Base-by-base conservation (phyloP, 2,888 invertebrate genomes). In the Calameuta idolon region DNA sequence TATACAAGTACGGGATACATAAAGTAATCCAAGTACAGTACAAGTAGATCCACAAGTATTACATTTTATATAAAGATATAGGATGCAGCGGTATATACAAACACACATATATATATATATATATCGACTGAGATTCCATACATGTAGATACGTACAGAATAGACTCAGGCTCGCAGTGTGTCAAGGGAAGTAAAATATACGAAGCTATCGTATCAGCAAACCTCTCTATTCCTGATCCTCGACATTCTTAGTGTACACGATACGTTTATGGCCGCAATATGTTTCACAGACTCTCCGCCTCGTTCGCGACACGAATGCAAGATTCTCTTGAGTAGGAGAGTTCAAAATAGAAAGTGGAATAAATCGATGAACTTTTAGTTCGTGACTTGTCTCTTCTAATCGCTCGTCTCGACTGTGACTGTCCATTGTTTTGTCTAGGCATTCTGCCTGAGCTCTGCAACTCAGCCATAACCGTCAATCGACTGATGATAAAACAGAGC, bases 341-440 rank as follows among this genome's bases (percentile, higher is more conserved):
- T 69, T 30, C 74, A 68, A 76, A 77, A 69, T 83, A 80, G 83
- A 85, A 84, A 82, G 83, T 82, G 69, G 83, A 81, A 81, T 83
- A 77, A 85, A 84, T 83, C 81, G 79, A 80, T 80, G 78, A 81
- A 80, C 79, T 74, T 74, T 78, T 69, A 69, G 71, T 71, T 79
- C 77, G 83, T 78, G 83, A 83, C 84, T 79, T 69, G 73, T 34
- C 34, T 71, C 23, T 23, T 55, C 55, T 55, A 55, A 55, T 55
- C 23, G 55, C 55, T 55, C 23, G 55, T 55, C 55, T 23, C 55
- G 55, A 55, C 55, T 55, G 55, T 55, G 55, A 23, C 55, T 55
- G 55, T 23, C 9, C 55, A 55, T 23, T 55, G 55, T 55, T 23
- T 55, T 55, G 55, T 9, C 55, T 55, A 55, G 55, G 55, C 55